Conservation (phyloP, 2,888 invertebrate species). For the Diachrysia chrysitis region DNA sequence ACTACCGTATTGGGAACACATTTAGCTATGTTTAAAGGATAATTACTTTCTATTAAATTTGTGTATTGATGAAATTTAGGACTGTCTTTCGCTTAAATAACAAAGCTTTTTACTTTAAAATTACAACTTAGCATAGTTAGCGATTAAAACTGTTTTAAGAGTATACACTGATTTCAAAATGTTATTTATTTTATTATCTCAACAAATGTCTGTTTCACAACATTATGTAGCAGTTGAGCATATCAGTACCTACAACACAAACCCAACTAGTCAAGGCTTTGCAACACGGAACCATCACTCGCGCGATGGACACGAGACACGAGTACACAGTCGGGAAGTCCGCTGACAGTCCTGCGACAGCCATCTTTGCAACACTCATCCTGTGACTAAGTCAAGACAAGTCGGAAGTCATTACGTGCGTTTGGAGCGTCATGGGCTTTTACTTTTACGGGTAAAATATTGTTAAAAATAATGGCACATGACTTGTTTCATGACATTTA, state of each 20-base stretch:
- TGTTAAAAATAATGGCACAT: too few relatives aligned
- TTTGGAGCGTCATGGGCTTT: slow-evolving; percentile 11
- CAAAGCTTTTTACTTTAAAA: too few relatives aligned
- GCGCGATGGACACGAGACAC: slow-evolving; percentile 18
- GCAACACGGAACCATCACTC: slow-evolving; percentile 30
- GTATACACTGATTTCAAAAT: too few relatives aligned
- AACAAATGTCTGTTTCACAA: not conserved
- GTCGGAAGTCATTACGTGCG: slow-evolving; percentile 46
- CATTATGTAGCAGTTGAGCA: not conserved
- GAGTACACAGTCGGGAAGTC: slow-evolving; percentile 29
- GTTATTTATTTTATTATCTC: too few relatives aligned
- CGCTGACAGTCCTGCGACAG: slow-evolving; percentile 29
- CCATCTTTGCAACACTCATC: slow-evolving; percentile 24
- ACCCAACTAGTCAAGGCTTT: slow-evolving; percentile 10
- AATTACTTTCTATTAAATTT: not conserved
- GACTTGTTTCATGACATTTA: too few relatives aligned
- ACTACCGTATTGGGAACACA: not conserved
- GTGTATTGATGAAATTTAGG: too few relatives aligned
- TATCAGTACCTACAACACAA: too few relatives aligned
- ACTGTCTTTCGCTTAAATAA: too few relatives aligned
- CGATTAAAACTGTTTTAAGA: too few relatives aligned
- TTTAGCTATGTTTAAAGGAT: not conserved
- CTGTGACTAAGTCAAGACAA: slow-evolving; percentile 21
- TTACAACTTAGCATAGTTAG: too few relatives aligned
- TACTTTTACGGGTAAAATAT: too few relatives aligned